A percentile compares a stretch with the other conserved stretches of the same genome.
Evolutionary conservation across 2,113 vertebrate species (phyloP).

Genomic region (Paradisaea rubra): DNA sequence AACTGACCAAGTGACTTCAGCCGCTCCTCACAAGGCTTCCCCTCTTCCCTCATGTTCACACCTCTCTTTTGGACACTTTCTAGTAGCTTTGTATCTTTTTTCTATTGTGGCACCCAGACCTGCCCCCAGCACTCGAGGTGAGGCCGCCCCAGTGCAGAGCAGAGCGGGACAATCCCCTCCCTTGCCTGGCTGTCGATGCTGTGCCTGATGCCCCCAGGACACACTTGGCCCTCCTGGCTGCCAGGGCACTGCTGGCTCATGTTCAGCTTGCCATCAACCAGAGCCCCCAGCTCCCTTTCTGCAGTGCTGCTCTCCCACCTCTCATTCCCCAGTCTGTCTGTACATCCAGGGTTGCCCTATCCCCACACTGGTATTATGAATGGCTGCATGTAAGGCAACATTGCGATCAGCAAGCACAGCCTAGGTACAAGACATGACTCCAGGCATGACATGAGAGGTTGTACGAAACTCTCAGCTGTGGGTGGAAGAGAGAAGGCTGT

Average conservation of each 20-base stretch:
- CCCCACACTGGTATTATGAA: neutral
- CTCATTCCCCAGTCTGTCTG: neutral
- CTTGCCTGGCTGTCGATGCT: fast-evolving
- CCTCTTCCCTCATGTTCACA: neutral
- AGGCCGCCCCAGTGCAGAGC: fast-evolving
- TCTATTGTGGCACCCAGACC: fast-evolving
- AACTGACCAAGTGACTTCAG: neutral
- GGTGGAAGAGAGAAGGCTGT: neutral
- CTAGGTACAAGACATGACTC: neutral
- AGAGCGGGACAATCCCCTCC: neutral
- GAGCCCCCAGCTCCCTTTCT: neutral
- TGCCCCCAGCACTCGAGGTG: neutral
- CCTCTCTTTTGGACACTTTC: neutral
- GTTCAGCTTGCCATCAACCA: fast-evolving
- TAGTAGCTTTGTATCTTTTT: neutral
- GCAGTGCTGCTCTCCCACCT: fast-evolving
- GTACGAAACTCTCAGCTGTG: neutral
- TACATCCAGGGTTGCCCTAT: neutral
- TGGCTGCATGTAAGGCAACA: neutral
- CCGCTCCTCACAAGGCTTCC: neutral
- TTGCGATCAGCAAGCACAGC: neutral
- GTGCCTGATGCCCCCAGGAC: neutral
- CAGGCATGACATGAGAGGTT: neutral
- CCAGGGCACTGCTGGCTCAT: neutral
- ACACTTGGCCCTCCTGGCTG: fast-evolving